Percentiles rank a stretch among this genome's conserved stretches.
Conservation (phyloP, 2,888 invertebrate species). For the Ectemnius continuus region DNA sequence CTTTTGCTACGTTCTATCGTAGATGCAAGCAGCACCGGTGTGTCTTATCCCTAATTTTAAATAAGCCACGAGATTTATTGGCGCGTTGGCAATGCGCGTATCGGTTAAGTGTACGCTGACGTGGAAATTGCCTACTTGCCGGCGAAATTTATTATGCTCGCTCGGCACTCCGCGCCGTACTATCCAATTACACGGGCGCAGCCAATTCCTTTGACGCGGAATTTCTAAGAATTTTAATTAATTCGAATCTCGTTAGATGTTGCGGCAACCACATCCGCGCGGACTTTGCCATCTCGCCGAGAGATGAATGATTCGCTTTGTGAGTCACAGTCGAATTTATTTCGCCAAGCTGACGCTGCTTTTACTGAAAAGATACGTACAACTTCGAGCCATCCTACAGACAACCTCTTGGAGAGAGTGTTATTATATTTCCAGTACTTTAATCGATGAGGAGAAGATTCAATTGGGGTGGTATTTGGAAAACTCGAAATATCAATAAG, state of each 20-base stretch:
- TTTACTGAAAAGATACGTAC: neutral
- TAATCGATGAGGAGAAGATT: too few species aligned
- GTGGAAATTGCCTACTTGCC: slow-evolving; percentile 20
- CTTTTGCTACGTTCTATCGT: neutral
- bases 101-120: slow-evolving; percentile 18
- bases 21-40: too few species aligned
- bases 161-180: slow-evolving; percentile 16
- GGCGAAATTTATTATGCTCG: slow-evolving; percentile 20
- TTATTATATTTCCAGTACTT: too few species aligned
- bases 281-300: neutral
- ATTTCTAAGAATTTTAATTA: slow-evolving; percentile 32
- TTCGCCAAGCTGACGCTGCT: neutral
- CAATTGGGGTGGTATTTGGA: too few species aligned
- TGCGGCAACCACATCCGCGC: neutral
- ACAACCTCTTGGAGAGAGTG: too few species aligned
- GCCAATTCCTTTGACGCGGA: slow-evolving; percentile 1
- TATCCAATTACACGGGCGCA: slow-evolving; percentile 35
- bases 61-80: slow-evolving; percentile 30
- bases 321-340: slow-evolving; percentile 36
- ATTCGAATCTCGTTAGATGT: slow-evolving; percentile 31
- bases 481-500: too few species aligned
- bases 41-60: neutral
- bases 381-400: too few species aligned
- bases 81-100: slow-evolving; percentile 2
- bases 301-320: slow-evolving; percentile 6